These are phyloP conservation scores for Ptychadena robeensis DNA, from an alignment of 2,797 vertebrate species.

Conservation along the genomic window DNA sequence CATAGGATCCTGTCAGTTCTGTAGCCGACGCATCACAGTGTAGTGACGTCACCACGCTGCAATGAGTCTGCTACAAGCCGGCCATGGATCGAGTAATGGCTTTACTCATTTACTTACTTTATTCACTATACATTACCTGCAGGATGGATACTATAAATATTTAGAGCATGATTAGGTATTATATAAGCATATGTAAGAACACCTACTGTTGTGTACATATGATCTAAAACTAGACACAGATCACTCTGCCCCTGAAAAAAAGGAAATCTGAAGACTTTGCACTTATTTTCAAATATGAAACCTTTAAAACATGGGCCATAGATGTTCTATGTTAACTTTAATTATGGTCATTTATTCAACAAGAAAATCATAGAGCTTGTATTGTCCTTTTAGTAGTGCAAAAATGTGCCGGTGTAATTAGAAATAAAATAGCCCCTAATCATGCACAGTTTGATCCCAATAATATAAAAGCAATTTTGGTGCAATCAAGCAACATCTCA, in stretches of 20 bases:
- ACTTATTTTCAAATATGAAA: slow-evolving; percentile 25
- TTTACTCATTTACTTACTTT: no score
- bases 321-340: slow-evolving; percentile 50
- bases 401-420: slow-evolving; percentile 66
- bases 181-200: no score
- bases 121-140: no score
- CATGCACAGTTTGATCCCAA: slow-evolving; percentile 71
- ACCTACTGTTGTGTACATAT: neutral
- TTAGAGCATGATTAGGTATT: no score
- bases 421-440: slow-evolving; percentile 70
- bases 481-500: slow-evolving; percentile 67
- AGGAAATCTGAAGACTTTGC: neutral
- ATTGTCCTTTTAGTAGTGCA: slow-evolving; percentile 61
- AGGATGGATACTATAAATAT: no score
- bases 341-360: slow-evolving; percentile 58
- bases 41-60: no score
- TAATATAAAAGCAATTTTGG: slow-evolving; percentile 70
- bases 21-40: no score
- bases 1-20: no score
- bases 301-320: slow-evolving; percentile 20
- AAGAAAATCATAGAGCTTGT: slow-evolving; percentile 51
- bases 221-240: no score
- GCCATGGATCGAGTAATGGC: no score
- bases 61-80: no score
- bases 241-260: neutral